Evolutionary conservation across 2,888 invertebrate genomes (phyloP).

Genomic region (Bellardia bayeri): DNA sequence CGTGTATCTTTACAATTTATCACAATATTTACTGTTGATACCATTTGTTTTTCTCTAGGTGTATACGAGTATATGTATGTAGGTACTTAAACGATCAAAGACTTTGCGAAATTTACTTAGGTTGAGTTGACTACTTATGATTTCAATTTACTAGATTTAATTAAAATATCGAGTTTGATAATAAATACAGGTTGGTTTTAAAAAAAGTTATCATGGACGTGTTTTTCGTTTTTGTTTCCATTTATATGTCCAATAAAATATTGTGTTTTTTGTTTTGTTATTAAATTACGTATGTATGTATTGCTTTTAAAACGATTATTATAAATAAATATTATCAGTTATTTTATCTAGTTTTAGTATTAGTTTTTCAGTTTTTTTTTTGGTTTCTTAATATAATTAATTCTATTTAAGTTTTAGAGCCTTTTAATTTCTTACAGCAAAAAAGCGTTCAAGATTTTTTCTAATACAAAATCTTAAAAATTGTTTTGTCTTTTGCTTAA

Average conservation of each 20-base stretch:
- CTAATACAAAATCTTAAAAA: constrained; percentile 37
- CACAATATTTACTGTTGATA: constrained; percentile 75
- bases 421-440: constrained; percentile 64
- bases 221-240: background rate
- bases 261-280: constrained; percentile 14
- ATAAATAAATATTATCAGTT: constrained; percentile 43
- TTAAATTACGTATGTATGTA: constrained; percentile 19
- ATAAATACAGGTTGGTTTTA: background rate
- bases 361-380: constrained; percentile 10
- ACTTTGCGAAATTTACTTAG: background rate
- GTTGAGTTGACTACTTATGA: background rate
- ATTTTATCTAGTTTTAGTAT: background rate
- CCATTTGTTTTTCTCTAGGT: constrained; percentile 68
- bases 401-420: constrained; percentile 41
- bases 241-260: constrained; percentile 30
- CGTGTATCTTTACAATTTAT: constrained; percentile 69
- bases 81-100: background rate
- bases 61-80: background rate
- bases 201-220: background rate
- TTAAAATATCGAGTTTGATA: background rate
- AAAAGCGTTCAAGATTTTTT: constrained; percentile 63
- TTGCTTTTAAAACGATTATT: constrained; percentile 63
- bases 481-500: constrained; percentile 40
- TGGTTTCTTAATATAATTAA: background rate
- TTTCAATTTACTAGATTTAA: background rate